Evolutionary conservation across 92 coral and sea anemone genomes (phyloP), one percentile per base, ranked within the genome.

Genomic region (Parazoanthus swiftii): DNA sequence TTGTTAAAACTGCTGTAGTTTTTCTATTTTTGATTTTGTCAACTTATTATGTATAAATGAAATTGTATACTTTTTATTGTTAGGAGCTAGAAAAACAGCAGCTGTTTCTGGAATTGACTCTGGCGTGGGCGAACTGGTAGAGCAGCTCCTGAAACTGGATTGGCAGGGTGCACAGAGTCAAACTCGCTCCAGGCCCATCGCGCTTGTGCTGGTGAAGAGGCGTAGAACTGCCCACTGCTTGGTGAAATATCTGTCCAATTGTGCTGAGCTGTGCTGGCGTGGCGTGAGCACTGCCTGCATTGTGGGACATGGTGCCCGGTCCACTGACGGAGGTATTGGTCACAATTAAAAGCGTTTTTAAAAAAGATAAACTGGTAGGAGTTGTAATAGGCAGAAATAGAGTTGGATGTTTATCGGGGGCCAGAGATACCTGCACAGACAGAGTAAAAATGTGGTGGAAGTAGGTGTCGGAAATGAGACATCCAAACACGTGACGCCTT

Each of bases 181-280:
- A 44, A 16, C 26, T 72, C 76, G 92, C 37, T 85, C 79, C 74
- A 92, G 89, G 70, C 93, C 94, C 73, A 88, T 93, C 72, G 98
- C 95, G n/a, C 87, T 95, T 18, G 94, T 97, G 26, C 85, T 95
- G 16, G 98, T 95, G 71, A 95, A 94, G 81, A 86, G 98, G 43
- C 88, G 84, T 18, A 89, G 92, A 20, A 95, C 97, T 13, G 99
- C 98, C 8, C 86, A 80, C 21, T 71, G 85, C 35, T 79, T 97
- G 81, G 95, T 96, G 23, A 81, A 90, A 33, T 95, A 89, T 74
- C 91, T 97, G 25, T 89, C 92, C 38, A 85, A 88, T 43, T 89
- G 89, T 67, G 76, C 85, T 9, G 89, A 91, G 76, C 85, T 96
- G 68, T 65, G n/a, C 44, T 44, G 83, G 35, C 91, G 81, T 37